These are phyloP conservation scores for Acanthiza pusilla DNA, from an alignment of 2,797 vertebrate species.

Conservation along the genomic window DNA sequence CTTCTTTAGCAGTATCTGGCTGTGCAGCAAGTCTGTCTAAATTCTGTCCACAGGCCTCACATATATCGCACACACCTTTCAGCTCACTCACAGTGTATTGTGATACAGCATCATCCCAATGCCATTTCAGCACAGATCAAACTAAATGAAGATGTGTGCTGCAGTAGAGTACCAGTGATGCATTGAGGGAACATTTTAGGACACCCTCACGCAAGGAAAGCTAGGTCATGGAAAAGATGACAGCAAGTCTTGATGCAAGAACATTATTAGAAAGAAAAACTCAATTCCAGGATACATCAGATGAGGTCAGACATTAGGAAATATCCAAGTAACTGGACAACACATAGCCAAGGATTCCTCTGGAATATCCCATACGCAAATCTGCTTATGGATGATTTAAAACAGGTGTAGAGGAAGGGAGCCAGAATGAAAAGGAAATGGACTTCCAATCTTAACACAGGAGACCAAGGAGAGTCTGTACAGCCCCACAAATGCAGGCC, in stretches of 20 bases:
- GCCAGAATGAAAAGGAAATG: conserved; percentile 16
- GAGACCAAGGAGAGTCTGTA: neutral
- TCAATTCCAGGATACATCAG: neutral
- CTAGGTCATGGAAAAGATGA: neutral
- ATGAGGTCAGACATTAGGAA: neutral
- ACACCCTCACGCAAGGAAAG: neutral
- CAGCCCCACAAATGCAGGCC: neutral
- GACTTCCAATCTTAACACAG: neutral
- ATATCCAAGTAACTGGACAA: neutral
- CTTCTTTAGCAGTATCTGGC: neutral
- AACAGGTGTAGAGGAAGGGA: neutral
- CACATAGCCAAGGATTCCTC: neutral
- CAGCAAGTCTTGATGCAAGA: neutral
- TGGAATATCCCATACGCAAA: neutral
- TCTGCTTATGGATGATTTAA: neutral
- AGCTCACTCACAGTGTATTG: neutral
- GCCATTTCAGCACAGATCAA: neutral
- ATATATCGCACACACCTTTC: neutral
- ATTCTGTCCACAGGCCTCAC: neutral
- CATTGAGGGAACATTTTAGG: neutral
- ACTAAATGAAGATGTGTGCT: neutral
- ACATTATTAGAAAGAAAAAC: neutral
- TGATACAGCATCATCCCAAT: neutral
- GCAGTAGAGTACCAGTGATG: neutral
- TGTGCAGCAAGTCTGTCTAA: neutral